These are phyloP conservation scores for Manis pentadactyla DNA, from an alignment of 2,797 vertebrate genomes.

Conservation along the genomic window DNA sequence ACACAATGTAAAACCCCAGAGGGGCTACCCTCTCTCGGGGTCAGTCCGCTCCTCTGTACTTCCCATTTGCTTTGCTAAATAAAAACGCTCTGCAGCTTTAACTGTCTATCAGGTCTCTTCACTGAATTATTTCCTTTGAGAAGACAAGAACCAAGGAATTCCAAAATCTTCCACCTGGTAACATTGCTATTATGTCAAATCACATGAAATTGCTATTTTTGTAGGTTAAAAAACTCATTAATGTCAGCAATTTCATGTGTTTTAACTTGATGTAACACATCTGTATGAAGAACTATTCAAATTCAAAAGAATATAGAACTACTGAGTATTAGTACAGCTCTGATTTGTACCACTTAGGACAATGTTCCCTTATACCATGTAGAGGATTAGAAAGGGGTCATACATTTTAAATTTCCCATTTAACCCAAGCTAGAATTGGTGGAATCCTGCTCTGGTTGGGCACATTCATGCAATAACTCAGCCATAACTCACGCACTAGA, in stretches of 20 bases:
- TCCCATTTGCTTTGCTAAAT: too few species aligned
- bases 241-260: slow-evolving; percentile 36
- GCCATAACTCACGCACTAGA: not conserved
- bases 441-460: not conserved
- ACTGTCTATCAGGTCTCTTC: too few species aligned
- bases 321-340: not conserved
- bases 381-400: not conserved
- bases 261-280: slow-evolving; percentile 33
- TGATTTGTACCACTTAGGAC: slow-evolving; percentile 21
- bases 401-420: not conserved
- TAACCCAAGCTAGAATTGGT: not conserved
- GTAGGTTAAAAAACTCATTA: not conserved
- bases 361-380: not conserved
- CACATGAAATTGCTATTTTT: slow-evolving; percentile 30
- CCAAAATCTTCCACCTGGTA: too few species aligned
- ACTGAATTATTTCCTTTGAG: too few species aligned
- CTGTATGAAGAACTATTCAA: slow-evolving; percentile 20
- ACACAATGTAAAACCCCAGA: too few species aligned
- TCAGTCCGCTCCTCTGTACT: too few species aligned
- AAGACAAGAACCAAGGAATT: too few species aligned
- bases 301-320: slow-evolving; percentile 1
- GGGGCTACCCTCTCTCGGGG: too few species aligned
- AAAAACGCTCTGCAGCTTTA: too few species aligned
- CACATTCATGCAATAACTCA: not conserved
- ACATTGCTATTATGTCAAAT: slow-evolving; percentile 13